A percentile compares a stretch with the other conserved stretches of the same genome.
Evolutionary conservation across 2,113 vertebrate genomes (phyloP).

Genomic region (Rhagologus leucostigma): DNA sequence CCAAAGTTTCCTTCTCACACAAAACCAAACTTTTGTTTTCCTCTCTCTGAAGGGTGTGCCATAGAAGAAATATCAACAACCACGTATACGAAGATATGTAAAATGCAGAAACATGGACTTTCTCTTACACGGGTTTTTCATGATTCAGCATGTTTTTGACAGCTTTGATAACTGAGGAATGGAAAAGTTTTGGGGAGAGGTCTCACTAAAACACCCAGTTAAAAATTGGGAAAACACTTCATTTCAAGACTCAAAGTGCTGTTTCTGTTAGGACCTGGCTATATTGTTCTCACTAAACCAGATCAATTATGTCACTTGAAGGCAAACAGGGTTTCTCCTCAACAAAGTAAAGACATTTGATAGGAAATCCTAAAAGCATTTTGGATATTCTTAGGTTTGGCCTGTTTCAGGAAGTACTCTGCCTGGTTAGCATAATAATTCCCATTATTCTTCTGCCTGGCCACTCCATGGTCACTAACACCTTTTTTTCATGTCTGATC

Average conservation of each 20-base stretch:
- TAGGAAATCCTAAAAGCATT: neutral
- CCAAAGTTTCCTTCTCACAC: neutral
- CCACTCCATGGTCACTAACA: neutral
- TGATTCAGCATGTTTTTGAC: neutral
- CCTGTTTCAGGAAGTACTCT: neutral
- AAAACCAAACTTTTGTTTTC: neutral
- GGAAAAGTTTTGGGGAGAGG: neutral
- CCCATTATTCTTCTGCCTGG: neutral
- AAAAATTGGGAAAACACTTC: neutral
- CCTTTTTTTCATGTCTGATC: neutral
- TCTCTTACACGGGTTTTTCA: neutral
- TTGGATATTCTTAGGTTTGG: neutral
- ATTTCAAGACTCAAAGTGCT: neutral
- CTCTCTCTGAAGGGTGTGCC: neutral
- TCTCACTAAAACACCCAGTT: neutral
- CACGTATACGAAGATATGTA: neutral
- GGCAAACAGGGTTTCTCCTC: neutral
- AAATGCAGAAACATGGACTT: neutral
- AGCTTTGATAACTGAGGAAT: neutral
- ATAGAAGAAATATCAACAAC: neutral
- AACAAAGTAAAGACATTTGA: neutral
- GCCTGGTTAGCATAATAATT: rapidly evolving
- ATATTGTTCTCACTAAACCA: neutral
- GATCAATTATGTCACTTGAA: neutral
- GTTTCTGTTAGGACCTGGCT: neutral